These are phyloP conservation scores for Passerina amoena DNA, from an alignment of 2,113 vertebrate species.

Conservation along the genomic window DNA sequence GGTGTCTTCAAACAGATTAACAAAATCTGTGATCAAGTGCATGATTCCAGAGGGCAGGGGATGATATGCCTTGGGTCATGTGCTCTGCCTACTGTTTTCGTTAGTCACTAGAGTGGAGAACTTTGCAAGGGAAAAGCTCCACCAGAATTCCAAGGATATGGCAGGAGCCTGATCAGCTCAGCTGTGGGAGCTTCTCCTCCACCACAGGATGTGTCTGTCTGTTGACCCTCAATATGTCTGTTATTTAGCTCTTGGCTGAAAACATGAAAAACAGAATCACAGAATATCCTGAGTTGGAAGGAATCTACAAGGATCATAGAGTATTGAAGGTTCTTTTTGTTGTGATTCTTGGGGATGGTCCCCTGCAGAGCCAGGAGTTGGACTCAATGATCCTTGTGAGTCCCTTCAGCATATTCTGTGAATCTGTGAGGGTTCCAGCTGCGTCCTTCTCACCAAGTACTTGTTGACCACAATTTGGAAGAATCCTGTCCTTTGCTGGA, in stretches of 20 bases:
- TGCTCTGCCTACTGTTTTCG: background rate
- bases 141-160: background rate
- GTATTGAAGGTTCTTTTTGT: background rate
- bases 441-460: background rate
- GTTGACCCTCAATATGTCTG: background rate
- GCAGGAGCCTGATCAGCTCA: background rate
- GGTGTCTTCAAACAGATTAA: background rate
- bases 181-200: background rate
- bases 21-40: background rate
- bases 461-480: background rate
- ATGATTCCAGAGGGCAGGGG: background rate
- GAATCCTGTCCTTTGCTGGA: background rate
- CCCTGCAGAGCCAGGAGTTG: background rate
- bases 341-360: background rate
- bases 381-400: background rate
- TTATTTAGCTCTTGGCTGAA: background rate
- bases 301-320: background rate
- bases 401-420: background rate
- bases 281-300: background rate
- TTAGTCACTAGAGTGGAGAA: background rate
- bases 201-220: background rate
- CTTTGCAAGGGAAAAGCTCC: background rate
- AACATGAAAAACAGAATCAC: background rate
- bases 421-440: background rate
- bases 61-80: background rate